A percentile compares a stretch with the other conserved stretches of the same genome.
phyloP scores from a whole-genome alignment of 2,797 vertebrate species.

The Sebastiscus tertius region DNA sequence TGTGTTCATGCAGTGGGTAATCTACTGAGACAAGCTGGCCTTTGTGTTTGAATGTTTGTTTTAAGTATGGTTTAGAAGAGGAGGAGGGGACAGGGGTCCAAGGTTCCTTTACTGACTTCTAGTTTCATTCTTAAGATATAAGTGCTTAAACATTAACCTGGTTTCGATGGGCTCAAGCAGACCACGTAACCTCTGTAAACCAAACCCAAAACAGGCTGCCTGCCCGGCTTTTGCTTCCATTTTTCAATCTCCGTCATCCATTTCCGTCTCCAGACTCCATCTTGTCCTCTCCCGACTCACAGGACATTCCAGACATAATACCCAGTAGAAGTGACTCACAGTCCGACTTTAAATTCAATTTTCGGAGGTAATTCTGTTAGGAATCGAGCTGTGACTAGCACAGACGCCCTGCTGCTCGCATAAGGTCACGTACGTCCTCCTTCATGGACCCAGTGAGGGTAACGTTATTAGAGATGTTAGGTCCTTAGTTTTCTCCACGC shows the following conservation, averaged over 20 bases:
- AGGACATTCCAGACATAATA: conserved; percentile 73
- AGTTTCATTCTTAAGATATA: conserved; percentile 12
- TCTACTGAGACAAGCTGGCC: conserved; percentile 37
- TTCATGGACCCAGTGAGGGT: conserved; percentile 34
- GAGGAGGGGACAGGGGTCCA: neutral
- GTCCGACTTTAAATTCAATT: conserved; percentile 78
- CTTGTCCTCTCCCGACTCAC: conserved; percentile 46
- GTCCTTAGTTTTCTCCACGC: conserved; percentile 8
- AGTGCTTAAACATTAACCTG: conserved; percentile 42
- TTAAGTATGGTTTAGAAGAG: conserved; percentile 1
- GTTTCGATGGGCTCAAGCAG: neutral
- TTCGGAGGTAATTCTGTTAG: conserved; percentile 74
- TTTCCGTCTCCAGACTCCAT: conserved; percentile 26
- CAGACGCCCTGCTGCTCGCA: conserved; percentile 21
- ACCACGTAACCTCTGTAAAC: neutral
- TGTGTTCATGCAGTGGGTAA: conserved; percentile 17
- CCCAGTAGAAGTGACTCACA: conserved; percentile 65
- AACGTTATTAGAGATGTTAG: conserved; percentile 55
- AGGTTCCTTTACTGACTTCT: conserved; percentile 34
- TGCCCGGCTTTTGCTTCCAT: neutral
- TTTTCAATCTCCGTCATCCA: neutral
- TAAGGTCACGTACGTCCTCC: conserved; percentile 22
- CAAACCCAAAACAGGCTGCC: neutral
- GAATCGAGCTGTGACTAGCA: conserved; percentile 31
- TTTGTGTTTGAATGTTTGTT: conserved; percentile 56